These are phyloP conservation scores for Parasteatoda lunata DNA, from an alignment of 2,888 invertebrate genomes.

Conservation along the genomic window DNA sequence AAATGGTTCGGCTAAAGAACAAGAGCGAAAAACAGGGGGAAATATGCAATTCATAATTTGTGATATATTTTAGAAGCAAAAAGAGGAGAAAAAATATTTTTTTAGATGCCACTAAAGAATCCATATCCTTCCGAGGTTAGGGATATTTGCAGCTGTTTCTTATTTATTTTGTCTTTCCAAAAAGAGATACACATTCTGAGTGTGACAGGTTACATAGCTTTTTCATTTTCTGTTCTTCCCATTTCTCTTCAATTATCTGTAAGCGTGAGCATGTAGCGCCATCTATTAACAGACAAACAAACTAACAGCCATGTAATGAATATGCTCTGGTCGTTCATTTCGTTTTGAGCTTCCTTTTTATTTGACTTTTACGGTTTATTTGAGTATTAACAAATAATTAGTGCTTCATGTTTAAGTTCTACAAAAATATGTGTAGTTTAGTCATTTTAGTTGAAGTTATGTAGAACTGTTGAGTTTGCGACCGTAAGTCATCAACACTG, in stretches of 20 bases:
- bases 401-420: too few species aligned
- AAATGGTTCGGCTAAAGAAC: slow-evolving; percentile 40
- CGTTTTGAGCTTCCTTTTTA: too few species aligned
- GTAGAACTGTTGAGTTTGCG: too few species aligned
- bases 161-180: slow-evolving; percentile 57
- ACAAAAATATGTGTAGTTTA: too few species aligned
- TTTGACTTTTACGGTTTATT: too few species aligned
- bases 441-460: too few species aligned
- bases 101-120: slow-evolving; percentile 9
- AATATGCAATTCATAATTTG: slow-evolving; percentile 39
- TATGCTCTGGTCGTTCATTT: too few species aligned
- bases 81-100: not conserved
- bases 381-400: too few species aligned
- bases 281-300: slow-evolving; percentile 14
- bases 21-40: not conserved
- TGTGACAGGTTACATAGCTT: slow-evolving; percentile 60
- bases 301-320: not conserved
- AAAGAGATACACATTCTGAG: slow-evolving; percentile 48
- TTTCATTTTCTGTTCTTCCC: slow-evolving; percentile 48
- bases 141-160: slow-evolving; percentile 53
- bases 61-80: slow-evolving; percentile 44
- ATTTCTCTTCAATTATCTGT: slow-evolving; percentile 12
- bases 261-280: slow-evolving; percentile 27
- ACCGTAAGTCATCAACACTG: too few species aligned
- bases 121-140: slow-evolving; percentile 16